phyloP scores from a whole-genome alignment of 2,797 vertebrate species.

The Parauchenoglanis punctatus region DNA sequence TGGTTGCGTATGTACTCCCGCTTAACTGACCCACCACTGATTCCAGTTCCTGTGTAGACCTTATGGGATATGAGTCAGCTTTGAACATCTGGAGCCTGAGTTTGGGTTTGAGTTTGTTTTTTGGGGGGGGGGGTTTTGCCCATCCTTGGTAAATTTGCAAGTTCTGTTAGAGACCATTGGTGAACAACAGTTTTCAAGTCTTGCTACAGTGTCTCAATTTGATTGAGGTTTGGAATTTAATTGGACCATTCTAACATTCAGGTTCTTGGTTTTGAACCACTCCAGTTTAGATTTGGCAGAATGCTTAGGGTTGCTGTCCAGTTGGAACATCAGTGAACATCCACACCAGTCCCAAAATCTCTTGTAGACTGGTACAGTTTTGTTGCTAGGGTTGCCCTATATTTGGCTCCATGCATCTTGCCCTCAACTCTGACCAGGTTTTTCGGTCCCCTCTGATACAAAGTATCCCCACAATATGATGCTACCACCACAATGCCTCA shows the following conservation, averaged over 20 bases:
- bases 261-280: not conserved
- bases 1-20: not conserved
- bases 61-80: not conserved
- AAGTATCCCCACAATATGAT: not conserved
- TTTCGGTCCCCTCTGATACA: not conserved
- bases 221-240: not conserved
- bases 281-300: not conserved
- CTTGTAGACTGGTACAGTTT: not conserved
- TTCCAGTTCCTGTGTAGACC: not conserved
- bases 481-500: not conserved
- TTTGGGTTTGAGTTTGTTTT: not conserved
- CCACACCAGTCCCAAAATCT: not conserved
- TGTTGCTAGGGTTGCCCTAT: not conserved
- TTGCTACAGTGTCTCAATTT: not conserved
- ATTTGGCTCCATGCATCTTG: not conserved
- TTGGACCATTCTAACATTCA: not conserved
- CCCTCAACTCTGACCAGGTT: not conserved
- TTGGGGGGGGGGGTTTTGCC: not conserved
- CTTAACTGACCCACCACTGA: not conserved
- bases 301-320: not conserved
- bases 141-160: not conserved
- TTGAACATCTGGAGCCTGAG: not conserved
- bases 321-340: not conserved
- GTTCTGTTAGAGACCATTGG: not conserved
- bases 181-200: not conserved